Percentiles rank a stretch among this genome's conserved stretches.
These are phyloP conservation scores for Cossypha niveicapilla DNA, from an alignment of 2,797 vertebrate species.

Conservation along the genomic window DNA sequence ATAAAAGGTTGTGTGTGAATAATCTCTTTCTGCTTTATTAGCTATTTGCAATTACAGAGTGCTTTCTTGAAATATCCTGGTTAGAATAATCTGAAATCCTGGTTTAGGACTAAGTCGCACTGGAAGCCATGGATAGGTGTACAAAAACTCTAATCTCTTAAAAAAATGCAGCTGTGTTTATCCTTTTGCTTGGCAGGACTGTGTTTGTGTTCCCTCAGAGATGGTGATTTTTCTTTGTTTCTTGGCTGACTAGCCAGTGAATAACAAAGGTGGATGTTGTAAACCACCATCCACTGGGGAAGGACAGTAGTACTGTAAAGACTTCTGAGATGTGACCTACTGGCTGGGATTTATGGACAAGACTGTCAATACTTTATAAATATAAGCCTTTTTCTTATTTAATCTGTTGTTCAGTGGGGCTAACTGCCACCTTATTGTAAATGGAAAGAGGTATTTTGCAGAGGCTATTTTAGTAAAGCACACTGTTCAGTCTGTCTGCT, in stretches of 20 bases:
- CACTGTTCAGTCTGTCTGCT: neutral
- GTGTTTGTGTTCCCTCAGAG: neutral
- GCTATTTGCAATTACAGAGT: neutral
- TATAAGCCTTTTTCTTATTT: neutral
- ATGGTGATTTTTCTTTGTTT: neutral
- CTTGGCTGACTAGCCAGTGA: neutral
- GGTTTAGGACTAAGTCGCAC: neutral
- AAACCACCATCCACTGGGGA: neutral
- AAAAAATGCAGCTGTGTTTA: neutral
- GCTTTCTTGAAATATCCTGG: neutral
- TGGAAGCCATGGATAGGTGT: slow-evolving; percentile 3
- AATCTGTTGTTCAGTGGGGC: neutral
- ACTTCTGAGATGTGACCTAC: neutral
- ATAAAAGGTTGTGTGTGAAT: neutral
- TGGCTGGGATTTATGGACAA: neutral
- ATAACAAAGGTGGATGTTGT: neutral
- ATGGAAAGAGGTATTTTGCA: neutral
- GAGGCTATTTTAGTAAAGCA: neutral
- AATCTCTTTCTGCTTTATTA: neutral
- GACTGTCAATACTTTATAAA: neutral
- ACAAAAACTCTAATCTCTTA: slow-evolving; percentile 7
- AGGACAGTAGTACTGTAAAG: neutral
- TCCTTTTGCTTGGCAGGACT: neutral
- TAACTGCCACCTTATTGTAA: neutral
- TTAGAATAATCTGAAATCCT: slow-evolving; percentile 34